Evolutionary conservation across 2,888 invertebrate species (phyloP), one percentile per base, ranked within the genome.

Genomic region (Amblyjoppa fuscipennis): DNA sequence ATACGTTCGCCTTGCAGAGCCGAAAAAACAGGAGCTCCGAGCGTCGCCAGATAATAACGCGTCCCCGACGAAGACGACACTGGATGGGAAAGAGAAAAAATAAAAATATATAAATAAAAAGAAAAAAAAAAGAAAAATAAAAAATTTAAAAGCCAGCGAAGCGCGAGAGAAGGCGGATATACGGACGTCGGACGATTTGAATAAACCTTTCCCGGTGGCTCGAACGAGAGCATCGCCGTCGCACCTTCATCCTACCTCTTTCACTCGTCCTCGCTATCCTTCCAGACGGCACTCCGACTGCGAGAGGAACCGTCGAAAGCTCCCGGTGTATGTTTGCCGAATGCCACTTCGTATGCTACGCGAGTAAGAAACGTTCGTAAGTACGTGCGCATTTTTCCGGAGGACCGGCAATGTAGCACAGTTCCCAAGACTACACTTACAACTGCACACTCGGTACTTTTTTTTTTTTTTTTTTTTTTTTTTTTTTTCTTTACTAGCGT

Each of bases 321-420:
- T 87, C 85, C 87, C 53, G 34, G 71, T 74, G 86, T 87, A 89
- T 91, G 91, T 91, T 92, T 92, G 89, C 89, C 90, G 91, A 92
- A 81, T 91, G 90, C 90, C 89, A 90, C 91, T 92, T 91, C 90
- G 90, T 91, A 92, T 92, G 90, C 92, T 87, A 81, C 87, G 79
- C 87, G 86, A 89, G 88, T 85, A 86, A 88, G 87, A 79, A 88
- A 89, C 90, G 88, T 89, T 90, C 88, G 87, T 88, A 80, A 92
- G 90, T 89, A 91, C 89, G 88, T 84, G 87, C 86, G 53, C 85
- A 81, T 84, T 86, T 84, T 88, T 69, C 73, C 76, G 61, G 64
- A 81, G 79, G 80, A 81, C 77, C 66, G 49, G 59, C 28, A 70
- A 73, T 51, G 38, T 68, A 45, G 38, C 59, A 59, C 83, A 51